Conservation (phyloP, 2,113 vertebrate species). For the Triplophysa rosa region DNA sequence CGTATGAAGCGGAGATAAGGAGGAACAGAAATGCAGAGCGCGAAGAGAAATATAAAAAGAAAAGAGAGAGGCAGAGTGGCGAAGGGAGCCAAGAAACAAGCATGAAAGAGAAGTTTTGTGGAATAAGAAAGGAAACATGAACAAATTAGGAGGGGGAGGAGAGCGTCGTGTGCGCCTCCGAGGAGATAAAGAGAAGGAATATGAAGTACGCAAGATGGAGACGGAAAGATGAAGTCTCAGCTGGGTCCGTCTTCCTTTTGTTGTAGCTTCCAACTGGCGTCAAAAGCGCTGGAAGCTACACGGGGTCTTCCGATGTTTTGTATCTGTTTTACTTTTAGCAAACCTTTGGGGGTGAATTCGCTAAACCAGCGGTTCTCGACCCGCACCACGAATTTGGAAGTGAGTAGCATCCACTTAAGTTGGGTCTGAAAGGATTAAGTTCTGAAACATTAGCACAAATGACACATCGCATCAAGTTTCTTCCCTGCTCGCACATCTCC, state of each 20-base stretch:
- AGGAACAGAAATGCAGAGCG: slow-evolving; percentile 69
- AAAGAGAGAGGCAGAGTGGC: slow-evolving; percentile 35
- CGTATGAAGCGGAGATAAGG: slow-evolving; percentile 79
- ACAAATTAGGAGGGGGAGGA: slow-evolving; percentile 65
- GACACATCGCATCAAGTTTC: background rate
- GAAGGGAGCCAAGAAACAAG: slow-evolving; percentile 57
- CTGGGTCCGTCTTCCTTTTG: slow-evolving; percentile 43
- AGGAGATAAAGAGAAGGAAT: slow-evolving; percentile 58
- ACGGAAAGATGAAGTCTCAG: slow-evolving; percentile 42
- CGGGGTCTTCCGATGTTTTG: slow-evolving; percentile 21
- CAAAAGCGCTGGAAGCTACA: slow-evolving; percentile 29
- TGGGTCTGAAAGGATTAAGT: no score
- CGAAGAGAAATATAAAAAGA: slow-evolving; percentile 62
- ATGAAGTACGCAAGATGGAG: slow-evolving; percentile 41
- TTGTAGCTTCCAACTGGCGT: slow-evolving; percentile 40
- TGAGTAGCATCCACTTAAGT: no score
- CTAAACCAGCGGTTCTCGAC: background rate
- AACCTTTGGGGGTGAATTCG: slow-evolving; percentile 7
- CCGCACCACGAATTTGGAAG: background rate
- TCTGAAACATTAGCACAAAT: no score
- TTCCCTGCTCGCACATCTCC: background rate
- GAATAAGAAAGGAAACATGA: slow-evolving; percentile 49
- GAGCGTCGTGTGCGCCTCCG: slow-evolving; percentile 60
- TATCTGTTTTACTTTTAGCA: slow-evolving; percentile 34
- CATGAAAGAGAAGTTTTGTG: slow-evolving; percentile 61